Evolutionary conservation across 2,888 invertebrate species (phyloP), one percentile per base, ranked within the genome.

Genomic region (Dimorphilus gyrociliatus): DNA sequence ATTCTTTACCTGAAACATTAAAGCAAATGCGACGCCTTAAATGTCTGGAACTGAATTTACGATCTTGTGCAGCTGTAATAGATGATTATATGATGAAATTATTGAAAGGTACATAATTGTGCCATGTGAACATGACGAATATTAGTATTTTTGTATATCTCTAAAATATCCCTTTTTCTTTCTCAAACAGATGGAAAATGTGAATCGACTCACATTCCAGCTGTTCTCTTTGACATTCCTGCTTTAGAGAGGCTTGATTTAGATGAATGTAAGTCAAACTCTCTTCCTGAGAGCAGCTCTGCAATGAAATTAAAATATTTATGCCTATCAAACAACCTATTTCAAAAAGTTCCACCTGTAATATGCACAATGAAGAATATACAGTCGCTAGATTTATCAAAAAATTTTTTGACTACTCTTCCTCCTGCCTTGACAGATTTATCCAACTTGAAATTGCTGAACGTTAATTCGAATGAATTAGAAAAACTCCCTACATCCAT

Each of bases 131-230:
- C 21, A 21, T 21, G 8, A 10, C 21, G 8, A n/a, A n/a, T n/a
- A n/a, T 21, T 10, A 21, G 8, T 10, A 21, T 21, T 10, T 10
- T 21, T 21, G 21, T n/a, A 21, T 8, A 10, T 21, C n/a, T n/a
- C n/a, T n/a, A n/a, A n/a, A n/a, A n/a, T n/a, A n/a, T n/a, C n/a
- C n/a, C n/a, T n/a, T n/a, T n/a, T n/a, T n/a, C n/a, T n/a, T n/a
- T n/a, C n/a, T n/a, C n/a, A n/a, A n/a, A n/a, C n/a, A n/a, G n/a
- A n/a, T n/a, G n/a, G n/a, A n/a, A n/a, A n/a, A n/a, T n/a, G n/a
- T n/a, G n/a, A 49, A 25, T 60, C 59, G 1, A 59, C 60, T 38
- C 59, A 61, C 38, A 51, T 62, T 24, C 60, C 62, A 3, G 33
- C 44, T 13, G 59, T 60, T 13, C 47, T 61, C 26, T 60, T 59